Evolutionary conservation across 2,888 invertebrate genomes (phyloP).

Genomic region (Mycalesis mineus): DNA sequence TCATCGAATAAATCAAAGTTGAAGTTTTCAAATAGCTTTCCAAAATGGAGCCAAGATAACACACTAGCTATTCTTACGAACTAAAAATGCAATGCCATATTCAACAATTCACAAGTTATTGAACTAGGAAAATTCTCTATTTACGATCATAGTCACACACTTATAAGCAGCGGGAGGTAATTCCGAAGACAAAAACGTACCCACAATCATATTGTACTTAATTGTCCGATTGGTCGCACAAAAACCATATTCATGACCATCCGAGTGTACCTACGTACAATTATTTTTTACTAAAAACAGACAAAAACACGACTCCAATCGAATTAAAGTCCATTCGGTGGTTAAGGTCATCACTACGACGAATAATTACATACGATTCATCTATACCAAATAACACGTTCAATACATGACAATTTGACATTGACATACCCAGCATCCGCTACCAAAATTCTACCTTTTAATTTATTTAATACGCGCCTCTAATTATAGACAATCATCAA

Average conservation of each 20-base stretch:
- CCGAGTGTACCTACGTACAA: conserved; percentile 7
- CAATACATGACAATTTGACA: conserved; percentile 45
- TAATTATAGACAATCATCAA: conserved; percentile 68
- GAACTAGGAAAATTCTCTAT: too few species aligned
- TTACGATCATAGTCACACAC: too few species aligned
- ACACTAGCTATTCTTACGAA: too few species aligned
- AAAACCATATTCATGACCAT: conserved; percentile 13
- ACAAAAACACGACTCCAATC: conserved; percentile 9
- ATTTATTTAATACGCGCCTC: conserved; percentile 69
- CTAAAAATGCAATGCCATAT: too few species aligned
- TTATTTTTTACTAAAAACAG: conserved; percentile 12
- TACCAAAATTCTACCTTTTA: conserved; percentile 45
- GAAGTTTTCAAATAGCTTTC: too few species aligned
- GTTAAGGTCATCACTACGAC: conserved; percentile 25
- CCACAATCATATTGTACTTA: conserved; percentile 6
- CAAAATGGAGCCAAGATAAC: too few species aligned
- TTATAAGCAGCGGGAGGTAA: background rate
- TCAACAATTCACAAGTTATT: too few species aligned
- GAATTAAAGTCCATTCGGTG: conserved; percentile 17
- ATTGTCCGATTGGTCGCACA: conserved; percentile 10
- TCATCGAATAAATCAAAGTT: too few species aligned
- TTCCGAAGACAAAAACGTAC: background rate
- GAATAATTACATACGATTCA: conserved; percentile 25
- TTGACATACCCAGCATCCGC: conserved; percentile 55
- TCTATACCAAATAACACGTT: conserved; percentile 20